Base-by-base conservation (phyloP, 1,140 invertebrate species). In the Ostrea edulis region DNA sequence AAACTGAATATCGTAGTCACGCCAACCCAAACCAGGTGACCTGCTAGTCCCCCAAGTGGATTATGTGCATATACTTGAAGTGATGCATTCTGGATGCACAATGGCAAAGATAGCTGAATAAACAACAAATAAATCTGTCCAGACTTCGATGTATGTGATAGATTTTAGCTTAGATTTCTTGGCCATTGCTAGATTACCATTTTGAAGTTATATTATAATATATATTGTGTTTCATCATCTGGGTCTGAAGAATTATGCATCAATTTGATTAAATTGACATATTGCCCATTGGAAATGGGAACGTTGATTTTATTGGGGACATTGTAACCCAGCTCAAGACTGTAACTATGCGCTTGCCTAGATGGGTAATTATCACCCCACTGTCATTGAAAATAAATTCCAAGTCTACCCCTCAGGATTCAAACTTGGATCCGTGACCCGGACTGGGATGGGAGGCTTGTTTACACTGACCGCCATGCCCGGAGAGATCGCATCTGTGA, bases 41-140 rank as follows among this genome's bases (percentile, higher is more conserved):
- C 65, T n/a, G 25, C 44, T 77, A 12, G 85, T n/a, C 85, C 11
- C 85, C 85, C 2, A 86, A 35, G 20, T 4, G 65, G 25, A 81
- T 54, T 22, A 20, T 77, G 22, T 77, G 68, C 51, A 86, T 86
- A 54, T 81, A 86, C 29, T 86, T 86, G 12, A 86, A 52, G 20
- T 65, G n/a, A 4, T 77, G 17, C 12, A 44, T 17, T 53, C 22
- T 52, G 68, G 51, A 22, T 81, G 85, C 12, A 17, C 85, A 17
- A 25, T 53, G 9, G 44, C 22, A 65, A 52, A 85, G 22, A 77
- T 14, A 25, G 25, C 53, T 9, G 51, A 22, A 25, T 25, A 81
- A 54, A 86, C 65, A 20, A 86, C 8, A 54, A 55, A 86, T 20
- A 55, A 0, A 77, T 71, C 17, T 52, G 65, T 53, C 85, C 44